These are phyloP conservation scores for Megalopta genalis DNA, from an alignment of 1,140 invertebrate species.

Conservation along the genomic window DNA sequence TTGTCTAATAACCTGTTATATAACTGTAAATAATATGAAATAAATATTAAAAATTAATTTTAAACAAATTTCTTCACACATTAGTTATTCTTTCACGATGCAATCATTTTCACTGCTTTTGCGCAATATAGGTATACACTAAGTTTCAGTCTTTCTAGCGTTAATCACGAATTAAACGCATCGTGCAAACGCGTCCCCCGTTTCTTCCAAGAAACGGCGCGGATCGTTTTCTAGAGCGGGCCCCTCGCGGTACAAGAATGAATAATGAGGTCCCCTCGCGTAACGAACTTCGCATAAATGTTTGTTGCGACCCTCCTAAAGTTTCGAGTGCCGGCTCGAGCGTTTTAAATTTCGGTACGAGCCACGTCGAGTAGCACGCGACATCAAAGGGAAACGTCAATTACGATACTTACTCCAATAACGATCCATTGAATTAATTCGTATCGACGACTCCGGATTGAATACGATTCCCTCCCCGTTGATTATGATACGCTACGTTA, in stretches of 20 bases:
- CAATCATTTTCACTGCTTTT: too few relatives aligned
- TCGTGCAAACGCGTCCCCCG: too few relatives aligned
- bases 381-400: conserved; percentile 21
- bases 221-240: background rate
- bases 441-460: background rate
- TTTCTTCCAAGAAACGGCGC: background rate
- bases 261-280: background rate
- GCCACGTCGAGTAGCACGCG: background rate
- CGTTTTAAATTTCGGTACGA: conserved; percentile 17
- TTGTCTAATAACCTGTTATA: too few relatives aligned
- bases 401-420: background rate
- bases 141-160: too few relatives aligned
- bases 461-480: background rate
- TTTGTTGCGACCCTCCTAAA: background rate
- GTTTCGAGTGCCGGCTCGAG: background rate
- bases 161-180: too few relatives aligned
- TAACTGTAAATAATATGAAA: too few relatives aligned
- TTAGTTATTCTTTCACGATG: too few relatives aligned
- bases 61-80: too few relatives aligned
- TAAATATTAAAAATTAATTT: too few relatives aligned
- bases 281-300: background rate
- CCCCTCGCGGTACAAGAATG: background rate
- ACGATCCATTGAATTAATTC: conserved; percentile 25
- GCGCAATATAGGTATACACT: too few relatives aligned
- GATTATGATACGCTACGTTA: conserved; percentile 14